These are phyloP conservation scores for Psittacus erithacus DNA, from an alignment of 2,113 vertebrate species.

Conservation along the genomic window DNA sequence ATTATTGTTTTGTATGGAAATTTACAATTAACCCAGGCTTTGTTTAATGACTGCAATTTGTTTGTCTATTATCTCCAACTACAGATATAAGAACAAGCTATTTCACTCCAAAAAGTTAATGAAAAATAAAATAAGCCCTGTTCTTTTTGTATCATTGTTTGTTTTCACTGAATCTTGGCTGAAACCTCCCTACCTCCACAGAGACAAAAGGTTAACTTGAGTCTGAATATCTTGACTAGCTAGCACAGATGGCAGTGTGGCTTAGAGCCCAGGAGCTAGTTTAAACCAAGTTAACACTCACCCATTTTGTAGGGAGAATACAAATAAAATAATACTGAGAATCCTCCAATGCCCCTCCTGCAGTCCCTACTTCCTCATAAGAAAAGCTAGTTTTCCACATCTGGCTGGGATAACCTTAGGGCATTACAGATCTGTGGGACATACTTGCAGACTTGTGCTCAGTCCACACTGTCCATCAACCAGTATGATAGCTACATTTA, in stretches of 20 bases:
- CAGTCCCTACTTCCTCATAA: neutral
- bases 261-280: constrained; percentile 13
- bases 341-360: neutral
- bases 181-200: neutral
- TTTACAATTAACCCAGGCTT: neutral
- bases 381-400: neutral
- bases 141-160: neutral
- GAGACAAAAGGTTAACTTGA: constrained; percentile 9
- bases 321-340: neutral
- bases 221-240: neutral
- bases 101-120: neutral
- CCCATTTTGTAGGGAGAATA: neutral
- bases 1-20: neutral
- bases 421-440: neutral
- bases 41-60: neutral
- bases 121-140: neutral
- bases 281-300: neutral
- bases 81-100: neutral
- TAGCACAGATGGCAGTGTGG: neutral
- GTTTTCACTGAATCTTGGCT: neutral
- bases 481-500: neutral
- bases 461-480: neutral
- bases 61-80: neutral
- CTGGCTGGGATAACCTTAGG: neutral
- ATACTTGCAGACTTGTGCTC: neutral